Evolutionary conservation across 2,888 invertebrate species (phyloP).

Genomic region (Nephrocerus scutellatus): DNA sequence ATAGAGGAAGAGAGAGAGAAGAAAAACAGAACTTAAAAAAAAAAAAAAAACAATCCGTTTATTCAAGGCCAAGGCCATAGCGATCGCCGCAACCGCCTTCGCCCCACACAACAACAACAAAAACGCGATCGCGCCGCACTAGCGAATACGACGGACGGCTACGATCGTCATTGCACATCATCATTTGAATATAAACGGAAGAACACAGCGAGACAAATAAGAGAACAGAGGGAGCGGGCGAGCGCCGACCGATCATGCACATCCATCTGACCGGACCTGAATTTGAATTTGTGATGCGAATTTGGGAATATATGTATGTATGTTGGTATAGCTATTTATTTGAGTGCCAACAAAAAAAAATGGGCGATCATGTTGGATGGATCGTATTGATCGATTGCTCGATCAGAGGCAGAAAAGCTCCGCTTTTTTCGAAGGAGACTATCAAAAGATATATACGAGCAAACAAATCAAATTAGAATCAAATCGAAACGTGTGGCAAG

Average conservation of each 20-base stretch:
- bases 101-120: constrained; percentile 6
- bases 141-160: not conserved
- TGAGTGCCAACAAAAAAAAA: no score
- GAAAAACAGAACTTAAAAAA: constrained; percentile 15
- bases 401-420: no score
- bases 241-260: not conserved
- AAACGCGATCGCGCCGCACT: constrained; percentile 7
- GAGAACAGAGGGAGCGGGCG: not conserved
- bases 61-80: constrained; percentile 37
- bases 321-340: no score
- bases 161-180: constrained; percentile 6
- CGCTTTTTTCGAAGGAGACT: no score
- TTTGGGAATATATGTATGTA: no score
- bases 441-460: no score
- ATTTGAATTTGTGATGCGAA: constrained; percentile 3
- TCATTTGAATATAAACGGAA: no score
- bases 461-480: no score
- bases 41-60: constrained; percentile 22
- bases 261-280: constrained; percentile 1
- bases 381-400: no score
- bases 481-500: no score
- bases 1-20: not conserved
- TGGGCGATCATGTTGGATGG: no score
- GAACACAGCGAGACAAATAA: no score
- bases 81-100: constrained; percentile 23